Percentiles rank a stretch among this genome's conserved stretches.
Evolutionary conservation across 2,888 invertebrate genomes (phyloP).

Genomic region (Mimas tiliae): DNA sequence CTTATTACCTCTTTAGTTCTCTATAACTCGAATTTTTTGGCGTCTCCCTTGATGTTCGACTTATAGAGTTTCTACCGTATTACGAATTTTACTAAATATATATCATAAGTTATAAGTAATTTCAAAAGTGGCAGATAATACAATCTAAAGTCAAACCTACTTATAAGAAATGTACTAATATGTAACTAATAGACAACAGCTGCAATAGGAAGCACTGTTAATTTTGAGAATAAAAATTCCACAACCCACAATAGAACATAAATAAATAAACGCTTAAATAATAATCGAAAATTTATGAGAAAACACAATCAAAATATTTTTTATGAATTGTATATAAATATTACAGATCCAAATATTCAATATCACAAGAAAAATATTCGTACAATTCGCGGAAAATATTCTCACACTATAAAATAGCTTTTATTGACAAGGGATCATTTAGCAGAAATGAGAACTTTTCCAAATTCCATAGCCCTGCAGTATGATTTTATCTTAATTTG

Average conservation of each 20-base stretch:
- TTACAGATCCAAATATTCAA: background rate
- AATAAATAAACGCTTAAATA: background rate
- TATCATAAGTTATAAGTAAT: too few relatives aligned
- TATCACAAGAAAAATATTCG: background rate
- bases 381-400: background rate
- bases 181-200: slow-evolving; percentile 11
- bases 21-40: too few relatives aligned
- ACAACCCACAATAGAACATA: background rate
- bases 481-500: background rate
- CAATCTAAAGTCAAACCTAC: background rate
- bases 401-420: background rate
- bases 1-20: too few relatives aligned
- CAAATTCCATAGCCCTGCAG: too few relatives aligned
- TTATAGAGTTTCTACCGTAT: too few relatives aligned
- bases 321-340: background rate
- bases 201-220: background rate
- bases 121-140: background rate
- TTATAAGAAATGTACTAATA: background rate
- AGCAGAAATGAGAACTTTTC: background rate
- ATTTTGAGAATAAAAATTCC: background rate
- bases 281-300: background rate
- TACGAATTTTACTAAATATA: too few relatives aligned
- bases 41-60: too few relatives aligned
- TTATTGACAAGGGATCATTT: background rate
- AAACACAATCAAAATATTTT: background rate